Conservation (phyloP, 2,888 invertebrate genomes). For the Linnaemya tessellans region DNA sequence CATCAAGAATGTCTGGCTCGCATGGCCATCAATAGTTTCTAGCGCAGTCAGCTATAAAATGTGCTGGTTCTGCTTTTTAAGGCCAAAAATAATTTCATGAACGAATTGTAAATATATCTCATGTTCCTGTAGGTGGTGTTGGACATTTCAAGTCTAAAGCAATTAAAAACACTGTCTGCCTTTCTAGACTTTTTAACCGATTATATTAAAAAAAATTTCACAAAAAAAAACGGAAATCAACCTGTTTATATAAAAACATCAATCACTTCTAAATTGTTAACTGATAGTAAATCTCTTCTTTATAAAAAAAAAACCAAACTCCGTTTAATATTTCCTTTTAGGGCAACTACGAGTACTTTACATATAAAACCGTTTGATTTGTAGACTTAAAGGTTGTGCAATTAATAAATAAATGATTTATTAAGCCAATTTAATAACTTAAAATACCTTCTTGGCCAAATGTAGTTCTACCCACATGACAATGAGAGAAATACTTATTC, state of each 20-base stretch:
- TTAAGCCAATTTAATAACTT: slow-evolving; percentile 50
- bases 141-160: background rate
- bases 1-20: too few relatives aligned
- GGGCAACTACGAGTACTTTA: slow-evolving; percentile 10
- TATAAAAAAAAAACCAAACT: background rate
- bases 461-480: slow-evolving; percentile 63
- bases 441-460: slow-evolving; percentile 54
- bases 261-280: background rate
- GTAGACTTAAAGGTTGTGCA: slow-evolving; percentile 17
- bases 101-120: background rate
- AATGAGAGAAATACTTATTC: background rate
- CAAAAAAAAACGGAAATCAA: background rate
- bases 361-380: slow-evolving; percentile 37
- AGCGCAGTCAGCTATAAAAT: too few relatives aligned
- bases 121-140: background rate
- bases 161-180: background rate
- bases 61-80: too few relatives aligned
- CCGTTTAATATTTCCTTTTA: background rate
- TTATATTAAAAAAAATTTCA: background rate
- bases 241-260: background rate
- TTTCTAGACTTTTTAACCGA: background rate
- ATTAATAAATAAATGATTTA: slow-evolving; percentile 56
- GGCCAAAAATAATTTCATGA: too few relatives aligned
- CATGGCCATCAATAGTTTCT: too few relatives aligned
- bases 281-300: background rate